phyloP scores from a whole-genome alignment of 2,797 vertebrate genomes.

The Orestias chungarensis region DNA sequence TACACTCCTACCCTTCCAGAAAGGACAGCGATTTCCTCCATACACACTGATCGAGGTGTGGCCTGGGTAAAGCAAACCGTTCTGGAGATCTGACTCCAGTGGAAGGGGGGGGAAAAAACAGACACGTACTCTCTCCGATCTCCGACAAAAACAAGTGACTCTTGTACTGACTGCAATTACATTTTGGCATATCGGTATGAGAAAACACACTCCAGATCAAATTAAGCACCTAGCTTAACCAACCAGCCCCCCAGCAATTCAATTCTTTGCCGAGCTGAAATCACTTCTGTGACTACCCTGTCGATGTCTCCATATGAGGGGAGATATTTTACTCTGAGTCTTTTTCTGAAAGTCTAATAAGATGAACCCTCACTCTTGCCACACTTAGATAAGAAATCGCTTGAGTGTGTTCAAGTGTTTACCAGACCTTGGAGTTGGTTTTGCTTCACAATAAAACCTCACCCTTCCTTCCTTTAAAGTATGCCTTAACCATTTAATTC shows the following conservation, averaged over 20 bases:
- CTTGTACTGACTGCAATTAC: conserved; percentile 80
- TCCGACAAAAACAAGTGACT: conserved; percentile 74
- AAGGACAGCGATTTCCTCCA: conserved; percentile 32
- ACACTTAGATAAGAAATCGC: conserved; percentile 72
- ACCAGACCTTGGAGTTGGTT: conserved; percentile 61
- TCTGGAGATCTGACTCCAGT: conserved; percentile 54
- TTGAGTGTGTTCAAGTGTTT: conserved; percentile 77
- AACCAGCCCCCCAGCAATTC: conserved; percentile 71
- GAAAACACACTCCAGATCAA: conserved; percentile 79
- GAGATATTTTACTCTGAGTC: conserved; percentile 70
- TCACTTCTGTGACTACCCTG: conserved; percentile 76
- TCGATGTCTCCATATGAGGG: conserved; percentile 69
- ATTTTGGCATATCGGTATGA: conserved; percentile 78
- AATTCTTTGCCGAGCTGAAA: conserved; percentile 72
- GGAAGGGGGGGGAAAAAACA: conserved; percentile 43
- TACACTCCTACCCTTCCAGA: conserved; percentile 30
- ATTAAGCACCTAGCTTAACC: conserved; percentile 80
- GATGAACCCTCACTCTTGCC: conserved; percentile 73
- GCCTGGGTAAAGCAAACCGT: conserved; percentile 49
- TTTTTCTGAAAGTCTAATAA: conserved; percentile 78
- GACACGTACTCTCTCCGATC: conserved; percentile 66
- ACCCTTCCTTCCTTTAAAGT: conserved; percentile 1
- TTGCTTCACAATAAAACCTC: conserved; percentile 40
- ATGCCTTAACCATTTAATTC: conserved; percentile 51
- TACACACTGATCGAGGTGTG: conserved; percentile 26